Percentiles rank a stretch among this genome's conserved stretches.
Conservation (phyloP, 2,888 invertebrate species). For the Leptinotarsa rubiginosa region DNA sequence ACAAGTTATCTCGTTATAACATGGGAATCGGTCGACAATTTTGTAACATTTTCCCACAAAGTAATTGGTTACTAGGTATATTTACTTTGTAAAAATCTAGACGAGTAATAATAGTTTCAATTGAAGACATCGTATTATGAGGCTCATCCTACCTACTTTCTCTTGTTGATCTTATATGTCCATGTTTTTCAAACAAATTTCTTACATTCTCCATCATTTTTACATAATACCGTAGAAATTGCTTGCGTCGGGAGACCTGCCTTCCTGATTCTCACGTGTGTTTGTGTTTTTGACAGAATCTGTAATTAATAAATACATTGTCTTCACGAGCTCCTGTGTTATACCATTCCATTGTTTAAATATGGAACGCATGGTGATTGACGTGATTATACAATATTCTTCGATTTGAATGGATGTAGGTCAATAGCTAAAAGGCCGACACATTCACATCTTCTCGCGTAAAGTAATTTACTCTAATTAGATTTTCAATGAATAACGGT, state of each 20-base stretch:
- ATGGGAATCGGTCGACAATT: conserved; percentile 8
- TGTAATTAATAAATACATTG: conserved; percentile 8
- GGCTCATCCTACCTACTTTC: conserved; percentile 24
- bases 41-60: conserved; percentile 23
- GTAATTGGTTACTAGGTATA: conserved; percentile 5
- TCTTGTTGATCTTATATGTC: conserved; percentile 20
- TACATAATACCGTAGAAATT: conserved; percentile 17
- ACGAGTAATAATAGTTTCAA: conserved; percentile 17
- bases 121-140: conserved; percentile 11
- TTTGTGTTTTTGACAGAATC: not conserved
- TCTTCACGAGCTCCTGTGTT: not conserved
- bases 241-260: not conserved
- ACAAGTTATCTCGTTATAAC: conserved; percentile 18
- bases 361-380: not conserved
- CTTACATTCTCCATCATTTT: conserved; percentile 24
- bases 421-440: conserved; percentile 3
- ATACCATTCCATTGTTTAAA: conserved; percentile 1
- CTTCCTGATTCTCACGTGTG: conserved; percentile 18
- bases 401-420: not conserved
- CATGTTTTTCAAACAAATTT: conserved; percentile 19
- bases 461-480: too few species aligned
- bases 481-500: too few species aligned
- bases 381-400: not conserved
- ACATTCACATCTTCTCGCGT: not conserved
- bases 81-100: conserved; percentile 25